Evolutionary conservation across 2,797 vertebrate genomes (phyloP).

Genomic region (Cyprinodon diabolis): DNA sequence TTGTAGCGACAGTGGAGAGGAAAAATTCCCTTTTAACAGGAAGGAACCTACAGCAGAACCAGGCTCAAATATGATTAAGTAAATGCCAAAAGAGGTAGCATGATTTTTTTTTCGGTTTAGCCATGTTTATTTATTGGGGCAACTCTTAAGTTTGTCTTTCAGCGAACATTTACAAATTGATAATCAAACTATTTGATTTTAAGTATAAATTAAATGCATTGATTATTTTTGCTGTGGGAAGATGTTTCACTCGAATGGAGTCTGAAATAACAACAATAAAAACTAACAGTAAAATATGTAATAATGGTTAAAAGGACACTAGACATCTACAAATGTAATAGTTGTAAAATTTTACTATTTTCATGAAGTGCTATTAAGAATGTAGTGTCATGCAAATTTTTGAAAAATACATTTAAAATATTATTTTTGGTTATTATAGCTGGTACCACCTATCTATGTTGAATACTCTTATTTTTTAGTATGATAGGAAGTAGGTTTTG

Average conservation of each 20-base stretch:
- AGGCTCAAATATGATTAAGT: too few relatives aligned
- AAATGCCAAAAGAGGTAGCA: too few relatives aligned
- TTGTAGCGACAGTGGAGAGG: too few relatives aligned
- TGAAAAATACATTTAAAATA: background rate
- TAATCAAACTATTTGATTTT: background rate
- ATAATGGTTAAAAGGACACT: background rate
- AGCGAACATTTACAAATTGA: background rate
- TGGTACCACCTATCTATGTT: background rate
- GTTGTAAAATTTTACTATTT: background rate
- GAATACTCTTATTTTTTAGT: slow-evolving; percentile 1
- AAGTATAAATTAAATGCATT: background rate
- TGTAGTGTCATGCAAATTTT: background rate
- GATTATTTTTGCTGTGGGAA: background rate
- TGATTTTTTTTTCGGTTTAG: background rate
- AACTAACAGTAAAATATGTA: background rate
- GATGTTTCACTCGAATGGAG: background rate
- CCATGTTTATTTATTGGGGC: background rate
- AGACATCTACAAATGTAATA: background rate
- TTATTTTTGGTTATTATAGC: background rate
- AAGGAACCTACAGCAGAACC: too few relatives aligned
- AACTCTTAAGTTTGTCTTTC: background rate
- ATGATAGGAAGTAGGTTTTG: background rate
- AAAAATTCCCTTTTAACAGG: too few relatives aligned
- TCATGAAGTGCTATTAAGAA: background rate
- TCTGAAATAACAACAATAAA: background rate